phyloP scores from a whole-genome alignment of 2,888 invertebrate species.

The Rhamphomyia laevipes region DNA sequence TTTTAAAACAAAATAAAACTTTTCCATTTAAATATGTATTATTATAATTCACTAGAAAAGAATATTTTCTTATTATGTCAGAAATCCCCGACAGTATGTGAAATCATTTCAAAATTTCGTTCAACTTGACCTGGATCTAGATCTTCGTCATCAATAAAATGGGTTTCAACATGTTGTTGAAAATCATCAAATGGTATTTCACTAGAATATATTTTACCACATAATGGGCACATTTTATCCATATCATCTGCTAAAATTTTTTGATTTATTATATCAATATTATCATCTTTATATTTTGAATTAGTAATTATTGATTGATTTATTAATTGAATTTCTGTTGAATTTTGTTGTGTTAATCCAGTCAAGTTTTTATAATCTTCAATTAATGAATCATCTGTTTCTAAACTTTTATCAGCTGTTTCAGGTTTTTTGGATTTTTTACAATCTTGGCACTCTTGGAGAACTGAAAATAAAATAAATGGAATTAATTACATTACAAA shows the following conservation, averaged over 20 bases:
- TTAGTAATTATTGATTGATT: not conserved
- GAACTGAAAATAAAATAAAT: conserved; percentile 15
- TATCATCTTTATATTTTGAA: not conserved
- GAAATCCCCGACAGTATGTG: conserved; percentile 35
- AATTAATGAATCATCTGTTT: conserved; percentile 26
- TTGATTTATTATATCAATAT: conserved; percentile 32
- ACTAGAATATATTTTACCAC: conserved; percentile 50
- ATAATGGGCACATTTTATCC: conserved; percentile 62
- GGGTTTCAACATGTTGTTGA: conserved; percentile 63
- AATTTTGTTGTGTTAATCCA: not conserved
- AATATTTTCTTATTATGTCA: conserved; percentile 31
- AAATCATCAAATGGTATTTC: conserved; percentile 50
- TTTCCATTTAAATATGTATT: not conserved
- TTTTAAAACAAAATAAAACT: not conserved
- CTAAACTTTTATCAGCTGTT: conserved; percentile 35
- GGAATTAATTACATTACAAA: not conserved
- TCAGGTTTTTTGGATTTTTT: conserved; percentile 30
- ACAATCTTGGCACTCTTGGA: conserved; percentile 29
- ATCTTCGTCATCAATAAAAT: conserved; percentile 52
- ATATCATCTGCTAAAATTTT: conserved; percentile 28
- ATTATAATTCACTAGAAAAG: conserved; percentile 29
- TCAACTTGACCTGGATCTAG: conserved; percentile 38
- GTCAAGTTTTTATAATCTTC: not conserved
- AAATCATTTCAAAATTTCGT: conserved; percentile 43
- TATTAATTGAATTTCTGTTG: not conserved